Conservation (phyloP, 2,888 invertebrate species). For the Harmothoe impar region DNA sequence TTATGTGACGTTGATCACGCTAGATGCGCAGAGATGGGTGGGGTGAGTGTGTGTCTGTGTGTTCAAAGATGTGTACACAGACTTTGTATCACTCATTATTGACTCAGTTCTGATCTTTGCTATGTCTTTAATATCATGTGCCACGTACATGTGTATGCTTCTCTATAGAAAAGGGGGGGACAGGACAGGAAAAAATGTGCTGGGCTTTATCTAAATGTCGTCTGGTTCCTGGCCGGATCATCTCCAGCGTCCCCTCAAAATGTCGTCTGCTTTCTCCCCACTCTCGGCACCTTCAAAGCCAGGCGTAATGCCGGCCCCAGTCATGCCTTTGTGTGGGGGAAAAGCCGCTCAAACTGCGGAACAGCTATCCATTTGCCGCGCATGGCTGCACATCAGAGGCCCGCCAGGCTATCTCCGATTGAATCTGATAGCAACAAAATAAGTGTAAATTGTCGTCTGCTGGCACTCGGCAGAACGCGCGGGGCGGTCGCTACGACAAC, state of each 20-base stretch:
- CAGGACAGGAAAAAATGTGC: not conserved
- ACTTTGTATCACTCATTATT: slow-evolving; percentile 18
- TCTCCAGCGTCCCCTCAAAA: slow-evolving; percentile 20
- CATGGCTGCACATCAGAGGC: slow-evolving; percentile 53
- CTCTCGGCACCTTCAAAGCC: slow-evolving; percentile 41
- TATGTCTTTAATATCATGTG: not conserved
- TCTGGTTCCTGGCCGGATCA: slow-evolving; percentile 15
- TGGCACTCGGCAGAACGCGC: not conserved
- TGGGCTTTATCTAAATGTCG: slow-evolving; percentile 15
- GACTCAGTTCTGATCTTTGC: not conserved
- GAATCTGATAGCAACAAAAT: slow-evolving; percentile 53
- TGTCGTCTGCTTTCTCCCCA: not conserved
- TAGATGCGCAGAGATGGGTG: not conserved
- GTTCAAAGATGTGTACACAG: not conserved
- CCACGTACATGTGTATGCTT: not conserved
- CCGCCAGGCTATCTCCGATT: slow-evolving; percentile 14
- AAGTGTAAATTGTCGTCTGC: slow-evolving; percentile 52
- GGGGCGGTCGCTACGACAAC: slow-evolving; percentile 50
- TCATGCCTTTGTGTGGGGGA: slow-evolving; percentile 12
- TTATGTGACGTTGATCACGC: slow-evolving; percentile 5
- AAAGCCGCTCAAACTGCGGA: slow-evolving; percentile 54
- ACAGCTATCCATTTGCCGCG: slow-evolving; percentile 45
- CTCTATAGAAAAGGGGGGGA: not conserved
- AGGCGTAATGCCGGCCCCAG: slow-evolving; percentile 11
- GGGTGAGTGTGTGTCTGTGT: not conserved